Evolutionary conservation across 2,888 invertebrate species (phyloP).

Genomic region (Epinotia brunnichana): DNA sequence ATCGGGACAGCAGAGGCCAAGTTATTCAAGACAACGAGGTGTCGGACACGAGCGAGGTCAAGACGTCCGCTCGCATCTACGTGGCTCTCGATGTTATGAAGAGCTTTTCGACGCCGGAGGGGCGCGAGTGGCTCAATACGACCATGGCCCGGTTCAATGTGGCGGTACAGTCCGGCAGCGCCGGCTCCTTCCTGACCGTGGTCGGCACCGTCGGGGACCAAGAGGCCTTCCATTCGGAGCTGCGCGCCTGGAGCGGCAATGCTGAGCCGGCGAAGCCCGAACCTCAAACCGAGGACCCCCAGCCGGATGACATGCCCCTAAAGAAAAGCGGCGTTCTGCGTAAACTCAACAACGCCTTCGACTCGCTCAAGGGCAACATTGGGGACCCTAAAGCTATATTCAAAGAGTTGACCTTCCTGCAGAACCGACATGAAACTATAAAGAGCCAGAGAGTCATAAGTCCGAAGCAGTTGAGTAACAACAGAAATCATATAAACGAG

Average conservation of each 20-base stretch:
- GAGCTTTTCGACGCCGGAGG: constrained; percentile 75
- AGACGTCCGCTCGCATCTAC: constrained; percentile 78
- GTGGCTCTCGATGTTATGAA: constrained; percentile 76
- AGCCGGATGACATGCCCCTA: constrained; percentile 58
- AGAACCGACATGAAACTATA: constrained; percentile 73
- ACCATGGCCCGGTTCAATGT: constrained; percentile 65
- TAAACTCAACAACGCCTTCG: constrained; percentile 65
- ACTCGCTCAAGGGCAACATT: constrained; percentile 70
- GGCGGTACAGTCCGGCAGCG: constrained; percentile 67
- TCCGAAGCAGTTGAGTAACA: constrained; percentile 63
- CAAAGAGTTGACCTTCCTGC: constrained; percentile 71
- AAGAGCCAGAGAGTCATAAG: constrained; percentile 66
- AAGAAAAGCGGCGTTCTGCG: constrained; percentile 65
- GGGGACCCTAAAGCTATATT: constrained; percentile 80
- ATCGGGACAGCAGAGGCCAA: constrained; percentile 71
- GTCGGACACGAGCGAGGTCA: constrained; percentile 72
- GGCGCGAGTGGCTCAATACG: constrained; percentile 73
- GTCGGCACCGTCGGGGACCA: constrained; percentile 79
- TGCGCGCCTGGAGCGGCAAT: constrained; percentile 70
- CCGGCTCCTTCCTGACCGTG: constrained; percentile 72
- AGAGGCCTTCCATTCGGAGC: constrained; percentile 77
- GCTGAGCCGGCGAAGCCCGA: constrained; percentile 12
- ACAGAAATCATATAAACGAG: constrained; percentile 70
- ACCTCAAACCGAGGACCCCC: not conserved
- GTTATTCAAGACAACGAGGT: constrained; percentile 79